A percentile compares a stretch with the other conserved stretches of the same genome.
These are phyloP conservation scores for Scotopteryx bipunctaria DNA, from an alignment of 2,888 invertebrate species.

Conservation along the genomic window DNA sequence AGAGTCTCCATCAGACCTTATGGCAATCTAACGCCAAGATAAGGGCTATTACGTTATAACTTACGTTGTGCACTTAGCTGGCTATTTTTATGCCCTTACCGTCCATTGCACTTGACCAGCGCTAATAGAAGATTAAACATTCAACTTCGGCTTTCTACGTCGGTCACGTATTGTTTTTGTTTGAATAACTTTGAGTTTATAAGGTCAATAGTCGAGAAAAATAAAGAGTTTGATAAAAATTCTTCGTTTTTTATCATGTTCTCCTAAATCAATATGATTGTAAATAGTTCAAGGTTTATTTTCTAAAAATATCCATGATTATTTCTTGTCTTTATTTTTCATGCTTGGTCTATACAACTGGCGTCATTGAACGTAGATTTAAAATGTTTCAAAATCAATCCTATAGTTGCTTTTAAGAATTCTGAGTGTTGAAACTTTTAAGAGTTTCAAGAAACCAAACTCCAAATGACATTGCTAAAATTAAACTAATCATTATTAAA, in stretches of 20 bases:
- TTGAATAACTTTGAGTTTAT: slow-evolving; percentile 30
- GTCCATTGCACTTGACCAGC: slow-evolving; percentile 38
- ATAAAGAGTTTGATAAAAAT: not conserved
- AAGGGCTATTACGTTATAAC: slow-evolving; percentile 20
- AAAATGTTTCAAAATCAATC: too few relatives aligned
- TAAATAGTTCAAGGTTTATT: too few relatives aligned
- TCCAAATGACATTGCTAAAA: too few relatives aligned
- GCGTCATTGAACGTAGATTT: too few relatives aligned
- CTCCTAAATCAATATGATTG: too few relatives aligned
- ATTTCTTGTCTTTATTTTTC: too few relatives aligned
- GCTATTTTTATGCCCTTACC: slow-evolving; percentile 34
- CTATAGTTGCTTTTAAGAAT: too few relatives aligned
- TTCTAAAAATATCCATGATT: too few relatives aligned
- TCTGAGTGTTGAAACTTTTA: too few relatives aligned
- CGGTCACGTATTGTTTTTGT: slow-evolving; percentile 33
- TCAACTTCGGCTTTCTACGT: slow-evolving; percentile 8
- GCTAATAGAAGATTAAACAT: slow-evolving; percentile 42
- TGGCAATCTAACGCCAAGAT: slow-evolving; percentile 12
- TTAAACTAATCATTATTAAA: not conserved
- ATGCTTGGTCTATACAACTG: too few relatives aligned
- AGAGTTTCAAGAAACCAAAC: too few relatives aligned
- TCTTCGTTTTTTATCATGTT: too few relatives aligned
- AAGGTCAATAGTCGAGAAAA: slow-evolving; percentile 26
- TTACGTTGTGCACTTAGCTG: slow-evolving; percentile 11
- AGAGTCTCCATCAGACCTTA: slow-evolving; percentile 1